Evolutionary conservation across 2,888 invertebrate species (phyloP), one percentile per base, ranked within the genome.

Genomic region (Chymomyza amoena): DNA sequence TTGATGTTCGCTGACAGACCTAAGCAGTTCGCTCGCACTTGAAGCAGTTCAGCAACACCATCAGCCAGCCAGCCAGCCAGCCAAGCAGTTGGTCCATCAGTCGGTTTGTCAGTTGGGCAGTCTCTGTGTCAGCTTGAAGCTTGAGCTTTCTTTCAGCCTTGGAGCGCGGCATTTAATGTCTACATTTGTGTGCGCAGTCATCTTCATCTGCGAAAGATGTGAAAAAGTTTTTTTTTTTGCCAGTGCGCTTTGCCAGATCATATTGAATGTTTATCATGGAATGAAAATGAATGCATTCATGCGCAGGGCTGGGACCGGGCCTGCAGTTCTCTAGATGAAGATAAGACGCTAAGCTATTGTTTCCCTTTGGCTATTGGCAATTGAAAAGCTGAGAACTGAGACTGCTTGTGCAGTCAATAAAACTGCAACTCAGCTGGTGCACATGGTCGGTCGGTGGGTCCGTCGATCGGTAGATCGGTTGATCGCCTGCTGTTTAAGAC

Each of bases 1-100:
- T 75, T 83, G 82, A 75, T 77, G 77, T 67, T 81, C 72, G 79
- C 76, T 74, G 76, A 67, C 79, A 78, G 77, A 63, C 78, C 67
- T 18, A 66, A 69, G 66, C 69, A 76, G 70, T 75, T 68, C 69
- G 71, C 75, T 75, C 75, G 73, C 84, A 78, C 84, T 78, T 70
- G 73, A 77, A 70, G 75, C 80, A 72, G 72, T 70, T 62, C 71
- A 77, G 80, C 81, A 79, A 13, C 39, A 45, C 79, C 71, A 72
- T 74, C 78, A 61, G 68, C 68, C 2, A 3, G n/a, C n/a, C 77
- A 52, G 45, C 68, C 56, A 51, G n/a, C 51, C n/a, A n/a, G 7
- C 72, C 61, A 28, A n/a, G 28, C 64, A 57, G 52, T 63, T 25
- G 28, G 63, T 54, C 64, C n/a, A 9, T 50, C 61, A 18, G 61